These are phyloP conservation scores for Clunio marinus DNA, from an alignment of 2,888 invertebrate genomes.

Conservation along the genomic window DNA sequence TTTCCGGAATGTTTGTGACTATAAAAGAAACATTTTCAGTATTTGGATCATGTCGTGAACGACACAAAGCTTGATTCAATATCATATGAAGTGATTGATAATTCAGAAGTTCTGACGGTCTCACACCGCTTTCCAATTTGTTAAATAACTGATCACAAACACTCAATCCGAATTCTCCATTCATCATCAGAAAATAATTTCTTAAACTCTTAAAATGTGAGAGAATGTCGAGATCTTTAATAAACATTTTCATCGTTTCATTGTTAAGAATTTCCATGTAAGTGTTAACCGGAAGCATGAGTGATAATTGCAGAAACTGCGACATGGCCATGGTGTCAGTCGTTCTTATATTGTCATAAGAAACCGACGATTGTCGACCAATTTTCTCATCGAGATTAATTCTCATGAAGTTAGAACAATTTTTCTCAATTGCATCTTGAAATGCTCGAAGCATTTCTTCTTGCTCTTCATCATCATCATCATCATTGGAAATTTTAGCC, in stretches of 20 bases:
- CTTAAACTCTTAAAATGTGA: slow-evolving; percentile 69
- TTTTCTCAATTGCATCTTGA: slow-evolving; percentile 25
- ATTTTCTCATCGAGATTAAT: not conserved
- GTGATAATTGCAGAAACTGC: slow-evolving; percentile 62
- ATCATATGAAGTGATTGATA: slow-evolving; percentile 65
- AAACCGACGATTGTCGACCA: not conserved
- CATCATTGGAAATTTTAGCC: slow-evolving; percentile 15
- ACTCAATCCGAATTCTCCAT: slow-evolving; percentile 72
- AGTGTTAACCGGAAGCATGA: slow-evolving; percentile 63
- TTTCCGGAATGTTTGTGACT: slow-evolving; percentile 58
- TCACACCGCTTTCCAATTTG: slow-evolving; percentile 60
- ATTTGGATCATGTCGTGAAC: slow-evolving; percentile 60
- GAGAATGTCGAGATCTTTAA: slow-evolving; percentile 59
- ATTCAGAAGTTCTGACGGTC: slow-evolving; percentile 65
- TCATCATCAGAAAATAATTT: slow-evolving; percentile 72
- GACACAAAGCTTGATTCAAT: slow-evolving; percentile 64
- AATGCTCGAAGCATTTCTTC: slow-evolving; percentile 15
- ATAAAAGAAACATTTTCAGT: slow-evolving; percentile 62
- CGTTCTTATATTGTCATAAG: slow-evolving; percentile 40
- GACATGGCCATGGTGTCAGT: slow-evolving; percentile 50
- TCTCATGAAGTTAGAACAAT: slow-evolving; percentile 15
- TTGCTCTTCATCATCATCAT: not conserved
- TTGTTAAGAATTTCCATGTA: slow-evolving; percentile 68
- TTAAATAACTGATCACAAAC: slow-evolving; percentile 67
- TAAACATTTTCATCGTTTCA: slow-evolving; percentile 65